Conservation (phyloP, 2,888 invertebrate species). For the Lycia hirtaria region DNA sequence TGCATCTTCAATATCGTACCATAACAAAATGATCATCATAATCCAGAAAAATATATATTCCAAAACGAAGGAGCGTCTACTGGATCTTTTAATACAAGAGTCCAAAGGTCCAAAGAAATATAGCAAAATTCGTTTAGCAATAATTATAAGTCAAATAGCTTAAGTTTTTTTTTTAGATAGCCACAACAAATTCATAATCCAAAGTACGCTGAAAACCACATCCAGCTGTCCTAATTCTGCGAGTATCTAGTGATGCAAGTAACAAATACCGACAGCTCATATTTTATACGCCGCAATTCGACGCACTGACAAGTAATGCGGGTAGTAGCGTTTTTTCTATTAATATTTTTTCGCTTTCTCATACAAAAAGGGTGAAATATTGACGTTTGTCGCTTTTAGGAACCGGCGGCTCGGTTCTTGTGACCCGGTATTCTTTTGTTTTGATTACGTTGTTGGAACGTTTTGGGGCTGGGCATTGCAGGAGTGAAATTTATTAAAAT, state of each 20-base stretch:
- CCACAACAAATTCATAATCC: not conserved
- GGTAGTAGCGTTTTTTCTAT: slow-evolving; percentile 52
- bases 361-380: slow-evolving; percentile 23
- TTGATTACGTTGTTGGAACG: not conserved
- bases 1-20: no score
- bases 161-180: not conserved
- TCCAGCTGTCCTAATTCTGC: slow-evolving; percentile 40
- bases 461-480: no score
- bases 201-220: slow-evolving; percentile 33
- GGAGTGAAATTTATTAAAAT: no score
- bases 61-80: no score
- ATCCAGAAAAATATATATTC: no score
- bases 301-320: slow-evolving; percentile 46
- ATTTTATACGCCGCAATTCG: slow-evolving; percentile 62
- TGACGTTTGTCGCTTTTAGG: slow-evolving; percentile 18
- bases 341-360: slow-evolving; percentile 52
- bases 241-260: slow-evolving; percentile 62
- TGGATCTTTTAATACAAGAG: no score
- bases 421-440: not conserved
- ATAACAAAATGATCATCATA: no score
- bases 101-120: no score
- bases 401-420: slow-evolving; percentile 1
- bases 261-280: slow-evolving; percentile 70
- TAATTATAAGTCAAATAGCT: no score
- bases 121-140: no score